Evolutionary conservation across 1,140 invertebrate species (phyloP).

Genomic region (Scaptodrosophila lebanonensis): DNA sequence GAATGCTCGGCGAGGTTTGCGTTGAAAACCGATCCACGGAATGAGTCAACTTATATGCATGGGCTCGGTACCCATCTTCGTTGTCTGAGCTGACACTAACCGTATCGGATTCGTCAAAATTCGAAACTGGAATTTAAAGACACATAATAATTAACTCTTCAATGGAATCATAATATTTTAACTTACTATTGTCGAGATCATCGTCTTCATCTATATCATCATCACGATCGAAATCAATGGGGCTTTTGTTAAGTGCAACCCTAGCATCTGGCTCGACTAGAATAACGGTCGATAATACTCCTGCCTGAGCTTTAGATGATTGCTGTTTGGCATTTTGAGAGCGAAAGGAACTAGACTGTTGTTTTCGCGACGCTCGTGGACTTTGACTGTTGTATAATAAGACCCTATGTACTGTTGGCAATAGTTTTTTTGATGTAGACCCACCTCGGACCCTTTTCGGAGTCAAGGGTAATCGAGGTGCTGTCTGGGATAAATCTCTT

Average conservation of each 20-base stretch:
- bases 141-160: neutral
- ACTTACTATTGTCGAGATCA: slow-evolving; percentile 63
- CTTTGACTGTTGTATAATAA: slow-evolving; percentile 66
- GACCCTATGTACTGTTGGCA: slow-evolving; percentile 58
- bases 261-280: slow-evolving; percentile 35
- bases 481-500: neutral
- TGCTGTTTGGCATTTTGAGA: slow-evolving; percentile 31
- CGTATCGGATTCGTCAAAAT: slow-evolving; percentile 63
- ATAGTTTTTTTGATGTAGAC: slow-evolving; percentile 38
- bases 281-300: slow-evolving; percentile 24
- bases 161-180: neutral
- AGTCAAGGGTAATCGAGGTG: slow-evolving; percentile 38
- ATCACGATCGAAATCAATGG: slow-evolving; percentile 37
- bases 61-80: slow-evolving; percentile 63
- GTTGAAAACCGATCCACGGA: slow-evolving; percentile 42
- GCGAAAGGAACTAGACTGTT: slow-evolving; percentile 32
- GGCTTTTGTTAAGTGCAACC: slow-evolving; percentile 4
- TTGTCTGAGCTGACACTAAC: slow-evolving; percentile 56
- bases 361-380: slow-evolving; percentile 55
- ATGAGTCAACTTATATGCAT: slow-evolving; percentile 64
- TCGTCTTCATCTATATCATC: slow-evolving; percentile 59
- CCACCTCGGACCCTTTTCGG: slow-evolving; percentile 44
- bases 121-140: slow-evolving; percentile 45
- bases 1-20: slow-evolving; percentile 27
- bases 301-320: slow-evolving; percentile 21